Evolutionary conservation across 2,113 vertebrate species (phyloP), one percentile per base, ranked within the genome.

Genomic region (Hippocampus mohnikei): DNA sequence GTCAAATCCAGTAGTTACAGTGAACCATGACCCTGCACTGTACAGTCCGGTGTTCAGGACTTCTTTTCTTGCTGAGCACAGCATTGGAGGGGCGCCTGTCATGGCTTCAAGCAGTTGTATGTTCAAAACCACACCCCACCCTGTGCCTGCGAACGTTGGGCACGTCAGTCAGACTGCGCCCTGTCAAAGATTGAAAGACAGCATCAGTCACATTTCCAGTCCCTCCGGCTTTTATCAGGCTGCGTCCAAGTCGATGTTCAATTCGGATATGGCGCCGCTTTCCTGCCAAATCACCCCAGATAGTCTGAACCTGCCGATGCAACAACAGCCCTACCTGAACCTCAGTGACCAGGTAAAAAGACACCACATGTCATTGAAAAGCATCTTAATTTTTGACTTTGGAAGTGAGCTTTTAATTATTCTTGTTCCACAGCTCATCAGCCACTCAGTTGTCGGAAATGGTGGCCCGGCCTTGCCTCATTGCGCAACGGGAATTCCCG

Each of bases 351-450:
- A 89, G 70, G 60, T 62, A 40, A 62, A n/a, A 11, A n/a, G 9
- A 20, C 3, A 9, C 23, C 48, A 8, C 18, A 33, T 33, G 3
- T 11, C 20, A 23, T 3, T 53, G 52, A 53, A 53, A 53, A 53
- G 7, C 33, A n/a, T 33, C 20, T 40, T 62, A 33, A n/a, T 10
- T 20, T 9, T 21, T 21, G 18, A 40, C 16, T 61, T 16, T 11
- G 33, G 16, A 61, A 40, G 40, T 12, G 18, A 40, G 18, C 8
- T 67, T 21, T 7, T 52, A 13, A 15, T 66, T 25, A n/a, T 15
- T 41, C 21, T 72, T 20, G 21, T 58, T 52, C 44, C 27, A 1
- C 86, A 93, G 92, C 80, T 93, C 64, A 69, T 80, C 76, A 84
- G 72, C 81, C 23, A 0, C 81, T 79, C 88, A 25, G 76, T 79